Percentiles rank a stretch among this genome's conserved stretches.
Conservation (phyloP, 1,140 invertebrate genomes). For the Araneus ventricosus region DNA sequence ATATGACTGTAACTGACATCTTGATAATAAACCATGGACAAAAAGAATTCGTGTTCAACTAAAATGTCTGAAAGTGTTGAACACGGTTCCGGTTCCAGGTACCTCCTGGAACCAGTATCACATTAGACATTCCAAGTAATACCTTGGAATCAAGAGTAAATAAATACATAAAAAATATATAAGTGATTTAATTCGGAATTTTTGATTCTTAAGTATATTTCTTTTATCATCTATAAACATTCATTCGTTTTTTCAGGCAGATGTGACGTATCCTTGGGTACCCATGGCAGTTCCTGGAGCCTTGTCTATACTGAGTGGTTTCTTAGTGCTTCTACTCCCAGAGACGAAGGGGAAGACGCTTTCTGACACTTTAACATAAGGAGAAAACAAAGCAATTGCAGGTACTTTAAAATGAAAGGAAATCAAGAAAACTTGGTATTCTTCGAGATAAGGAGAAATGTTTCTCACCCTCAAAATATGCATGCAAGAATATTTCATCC, state of each 20-base stretch:
- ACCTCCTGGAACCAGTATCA: no score
- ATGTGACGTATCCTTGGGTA: conserved; percentile 42
- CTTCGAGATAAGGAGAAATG: no score
- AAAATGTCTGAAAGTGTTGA: no score
- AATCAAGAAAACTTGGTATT: no score
- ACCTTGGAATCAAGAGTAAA: neutral
- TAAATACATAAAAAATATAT: neutral
- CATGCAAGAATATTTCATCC: no score
- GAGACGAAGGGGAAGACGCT: conserved; percentile 68
- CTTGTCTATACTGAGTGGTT: conserved; percentile 64
- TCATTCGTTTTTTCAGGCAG: neutral
- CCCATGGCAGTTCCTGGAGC: conserved; percentile 57
- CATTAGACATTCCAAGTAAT: neutral
- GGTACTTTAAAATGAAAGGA: no score
- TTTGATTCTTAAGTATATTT: neutral
- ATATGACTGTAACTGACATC: no score
- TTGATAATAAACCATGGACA: neutral
- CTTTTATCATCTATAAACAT: no score
- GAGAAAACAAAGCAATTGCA: conserved; percentile 69
- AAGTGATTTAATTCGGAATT: neutral
- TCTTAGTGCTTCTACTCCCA: conserved; percentile 62
- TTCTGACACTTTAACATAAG: conserved; percentile 75
- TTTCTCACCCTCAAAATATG: no score
- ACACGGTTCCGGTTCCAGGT: no score
- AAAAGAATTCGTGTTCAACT: neutral